A percentile compares a stretch with the other conserved stretches of the same genome.
Evolutionary conservation across 2,113 vertebrate genomes (phyloP).

Genomic region (Formicarius rufipectus): DNA sequence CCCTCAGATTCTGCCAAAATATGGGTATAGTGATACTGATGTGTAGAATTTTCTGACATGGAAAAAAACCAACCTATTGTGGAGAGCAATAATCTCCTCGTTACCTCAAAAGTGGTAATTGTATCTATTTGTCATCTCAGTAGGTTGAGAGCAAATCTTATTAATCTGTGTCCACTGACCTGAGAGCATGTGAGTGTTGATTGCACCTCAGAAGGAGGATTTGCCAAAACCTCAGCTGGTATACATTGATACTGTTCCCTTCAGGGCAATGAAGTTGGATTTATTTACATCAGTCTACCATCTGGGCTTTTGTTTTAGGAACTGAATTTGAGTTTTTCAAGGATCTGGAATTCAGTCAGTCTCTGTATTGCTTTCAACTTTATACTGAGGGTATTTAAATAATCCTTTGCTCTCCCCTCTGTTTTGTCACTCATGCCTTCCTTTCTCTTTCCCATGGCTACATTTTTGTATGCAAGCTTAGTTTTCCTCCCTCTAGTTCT

Average conservation of each 20-base stretch:
- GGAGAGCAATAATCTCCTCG: not conserved
- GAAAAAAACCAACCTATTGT: not conserved
- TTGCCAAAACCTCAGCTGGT: slow-evolving; percentile 2
- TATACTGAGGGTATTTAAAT: not conserved
- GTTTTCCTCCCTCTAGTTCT: not conserved
- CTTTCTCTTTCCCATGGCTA: not conserved
- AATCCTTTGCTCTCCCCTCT: not conserved
- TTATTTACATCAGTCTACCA: not conserved
- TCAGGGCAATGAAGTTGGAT: not conserved
- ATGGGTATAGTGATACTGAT: not conserved
- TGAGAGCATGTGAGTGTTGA: not conserved
- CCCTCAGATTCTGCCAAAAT: not conserved
- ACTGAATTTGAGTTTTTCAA: not conserved
- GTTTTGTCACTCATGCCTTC: not conserved
- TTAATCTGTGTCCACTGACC: not conserved
- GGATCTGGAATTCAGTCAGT: not conserved
- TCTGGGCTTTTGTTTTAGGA: slow-evolving; percentile 3
- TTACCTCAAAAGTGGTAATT: not conserved
- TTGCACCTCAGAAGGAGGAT: not conserved
- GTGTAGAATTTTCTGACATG: not conserved
- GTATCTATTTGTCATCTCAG: not conserved
- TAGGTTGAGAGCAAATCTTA: not conserved
- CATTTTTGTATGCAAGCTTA: not conserved
- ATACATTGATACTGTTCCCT: not conserved
- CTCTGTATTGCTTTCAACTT: not conserved